phyloP scores from a whole-genome alignment of 2,113 vertebrate species.

The Geothlypis trichas region DNA sequence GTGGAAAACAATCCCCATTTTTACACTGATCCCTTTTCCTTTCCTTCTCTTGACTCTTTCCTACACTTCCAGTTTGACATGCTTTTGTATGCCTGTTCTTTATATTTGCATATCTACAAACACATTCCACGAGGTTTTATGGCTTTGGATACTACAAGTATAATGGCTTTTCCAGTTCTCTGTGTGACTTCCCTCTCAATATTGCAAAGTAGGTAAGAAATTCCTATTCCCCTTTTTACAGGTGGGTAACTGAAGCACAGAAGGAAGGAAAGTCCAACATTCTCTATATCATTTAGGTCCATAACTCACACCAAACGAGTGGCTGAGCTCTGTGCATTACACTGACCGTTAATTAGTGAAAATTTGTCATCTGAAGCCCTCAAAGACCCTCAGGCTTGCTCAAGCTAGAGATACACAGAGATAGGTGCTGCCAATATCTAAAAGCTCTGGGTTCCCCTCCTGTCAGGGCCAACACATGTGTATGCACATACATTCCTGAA shows the following conservation, averaged over 20 bases:
- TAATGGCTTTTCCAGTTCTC: neutral
- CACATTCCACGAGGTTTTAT: neutral
- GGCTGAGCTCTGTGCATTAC: neutral
- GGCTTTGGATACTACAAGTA: neutral
- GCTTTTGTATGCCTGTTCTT: neutral
- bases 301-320: neutral
- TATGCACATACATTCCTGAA: neutral
- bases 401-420: neutral
- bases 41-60: neutral
- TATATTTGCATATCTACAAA: neutral
- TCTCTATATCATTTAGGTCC: neutral
- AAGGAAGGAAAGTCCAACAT: neutral
- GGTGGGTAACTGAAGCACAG: neutral
- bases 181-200: neutral
- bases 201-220: neutral
- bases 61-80: neutral
- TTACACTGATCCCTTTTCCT: neutral
- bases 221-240: neutral
- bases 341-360: neutral
- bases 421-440: neutral
- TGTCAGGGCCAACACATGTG: neutral
- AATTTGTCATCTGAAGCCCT: neutral
- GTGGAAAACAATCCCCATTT: neutral
- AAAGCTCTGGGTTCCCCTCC: neutral
- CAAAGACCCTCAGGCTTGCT: neutral